A percentile compares a stretch with the other conserved stretches of the same genome.
phyloP scores from a whole-genome alignment of 2,113 vertebrate species.

The Jaculus jaculus region DNA sequence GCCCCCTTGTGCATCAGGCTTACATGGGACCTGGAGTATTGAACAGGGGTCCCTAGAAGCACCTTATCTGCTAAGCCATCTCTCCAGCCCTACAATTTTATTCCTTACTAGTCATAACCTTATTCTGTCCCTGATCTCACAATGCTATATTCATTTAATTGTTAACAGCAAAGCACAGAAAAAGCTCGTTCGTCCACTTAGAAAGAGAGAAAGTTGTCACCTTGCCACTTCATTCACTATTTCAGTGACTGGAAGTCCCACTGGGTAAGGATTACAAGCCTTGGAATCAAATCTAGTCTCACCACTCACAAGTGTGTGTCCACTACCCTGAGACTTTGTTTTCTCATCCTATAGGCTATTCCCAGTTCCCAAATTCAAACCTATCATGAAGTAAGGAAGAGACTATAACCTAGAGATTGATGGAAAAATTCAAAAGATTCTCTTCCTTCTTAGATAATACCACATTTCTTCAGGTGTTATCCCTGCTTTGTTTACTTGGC shows the following conservation, averaged over 20 bases:
- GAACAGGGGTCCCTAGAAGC: too few species aligned
- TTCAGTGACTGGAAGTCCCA: neutral
- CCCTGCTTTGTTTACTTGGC: constrained; percentile 69
- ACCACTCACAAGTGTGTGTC: neutral
- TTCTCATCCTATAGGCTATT: constrained; percentile 2
- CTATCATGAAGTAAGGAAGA: neutral
- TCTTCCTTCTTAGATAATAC: constrained; percentile 70
- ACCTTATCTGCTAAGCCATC: too few species aligned
- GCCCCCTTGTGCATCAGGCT: too few species aligned
- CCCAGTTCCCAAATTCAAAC: constrained; percentile 16
- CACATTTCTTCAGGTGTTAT: constrained; percentile 64
- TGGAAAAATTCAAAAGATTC: constrained; percentile 70
- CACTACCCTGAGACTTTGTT: neutral
- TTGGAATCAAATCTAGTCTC: neutral
- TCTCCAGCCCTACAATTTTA: too few species aligned
- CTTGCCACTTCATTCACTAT: neutral
- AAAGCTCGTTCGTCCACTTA: neutral
- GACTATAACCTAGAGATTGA: neutral
- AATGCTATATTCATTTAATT: constrained; percentile 22
- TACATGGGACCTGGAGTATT: too few species aligned
- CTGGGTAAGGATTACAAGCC: neutral
- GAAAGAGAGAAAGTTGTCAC: neutral
- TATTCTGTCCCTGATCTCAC: neutral
- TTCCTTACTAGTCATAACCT: constrained; percentile 33
- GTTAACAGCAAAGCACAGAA: constrained; percentile 29